A percentile compares a stretch with the other conserved stretches of the same genome.
Conservation (phyloP, 2,888 invertebrate genomes). For the Bembecia ichneumoniformis region DNA sequence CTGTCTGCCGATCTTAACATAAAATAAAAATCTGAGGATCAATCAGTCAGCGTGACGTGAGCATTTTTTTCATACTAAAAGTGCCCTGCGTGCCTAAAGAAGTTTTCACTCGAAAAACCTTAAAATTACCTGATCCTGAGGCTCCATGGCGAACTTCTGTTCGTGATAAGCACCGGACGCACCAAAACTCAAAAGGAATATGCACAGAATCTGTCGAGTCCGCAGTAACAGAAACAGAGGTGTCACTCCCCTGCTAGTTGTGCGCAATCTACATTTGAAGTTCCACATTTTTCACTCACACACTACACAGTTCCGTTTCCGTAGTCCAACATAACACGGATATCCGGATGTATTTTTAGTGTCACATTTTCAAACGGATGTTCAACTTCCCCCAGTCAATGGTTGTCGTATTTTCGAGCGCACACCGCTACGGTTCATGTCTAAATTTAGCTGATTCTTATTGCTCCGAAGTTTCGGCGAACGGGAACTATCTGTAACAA, state of each 20-base stretch:
- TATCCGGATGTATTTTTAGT: slow-evolving; percentile 39
- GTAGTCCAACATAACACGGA: slow-evolving; percentile 35
- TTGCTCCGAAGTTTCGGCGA: slow-evolving; percentile 18
- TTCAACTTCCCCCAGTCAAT: slow-evolving; percentile 36
- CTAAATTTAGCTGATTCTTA: slow-evolving; percentile 33
- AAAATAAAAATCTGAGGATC: too few species aligned
- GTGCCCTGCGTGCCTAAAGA: too few species aligned
- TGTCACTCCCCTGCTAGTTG: slow-evolving; percentile 49
- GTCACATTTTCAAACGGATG: slow-evolving; percentile 54
- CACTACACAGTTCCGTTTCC: slow-evolving; percentile 12
- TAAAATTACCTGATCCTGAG: slow-evolving; percentile 74
- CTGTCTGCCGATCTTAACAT: too few species aligned
- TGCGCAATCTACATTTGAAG: slow-evolving; percentile 33
- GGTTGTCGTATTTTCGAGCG: slow-evolving; percentile 32
- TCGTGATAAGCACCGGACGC: slow-evolving; percentile 52
- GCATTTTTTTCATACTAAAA: too few species aligned
- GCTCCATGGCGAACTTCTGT: slow-evolving; percentile 88
- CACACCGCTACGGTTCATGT: slow-evolving; percentile 41
- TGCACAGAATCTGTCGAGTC: slow-evolving; percentile 31
- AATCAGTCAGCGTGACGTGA: too few species aligned
- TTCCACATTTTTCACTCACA: slow-evolving; percentile 34
- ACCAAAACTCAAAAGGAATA: slow-evolving; percentile 24
- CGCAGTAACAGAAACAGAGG: slow-evolving; percentile 53
- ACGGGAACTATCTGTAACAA: slow-evolving; percentile 15
- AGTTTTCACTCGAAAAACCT: too few species aligned